A percentile compares a stretch with the other conserved stretches of the same genome.
These are phyloP conservation scores for Pelobates fuscus DNA, from an alignment of 2,113 vertebrate species.

Conservation along the genomic window DNA sequence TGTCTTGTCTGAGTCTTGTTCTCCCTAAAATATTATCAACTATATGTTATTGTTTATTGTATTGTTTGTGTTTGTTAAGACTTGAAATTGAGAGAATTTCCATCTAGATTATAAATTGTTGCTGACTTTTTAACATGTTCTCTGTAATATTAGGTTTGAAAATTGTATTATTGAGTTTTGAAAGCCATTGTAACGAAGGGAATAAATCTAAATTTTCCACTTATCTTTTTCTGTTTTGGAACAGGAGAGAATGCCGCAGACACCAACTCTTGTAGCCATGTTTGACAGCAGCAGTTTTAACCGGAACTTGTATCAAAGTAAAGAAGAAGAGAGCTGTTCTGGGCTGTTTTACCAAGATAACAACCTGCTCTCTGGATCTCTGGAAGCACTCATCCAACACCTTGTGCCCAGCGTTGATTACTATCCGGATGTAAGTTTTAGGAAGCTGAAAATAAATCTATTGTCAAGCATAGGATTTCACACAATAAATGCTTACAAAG, in stretches of 20 bases:
- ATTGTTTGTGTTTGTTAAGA: too few species aligned
- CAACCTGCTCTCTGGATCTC: slow-evolving; percentile 86
- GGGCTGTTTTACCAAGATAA: slow-evolving; percentile 87
- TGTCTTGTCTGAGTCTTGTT: too few species aligned
- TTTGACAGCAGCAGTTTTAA: slow-evolving; percentile 82
- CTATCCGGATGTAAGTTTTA: slow-evolving; percentile 87
- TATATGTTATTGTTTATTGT: too few species aligned
- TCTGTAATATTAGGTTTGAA: too few species aligned
- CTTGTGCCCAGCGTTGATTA: slow-evolving; percentile 88
- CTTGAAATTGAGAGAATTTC: too few species aligned
- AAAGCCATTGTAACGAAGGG: too few species aligned
- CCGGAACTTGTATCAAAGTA: slow-evolving; percentile 80
- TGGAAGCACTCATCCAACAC: slow-evolving; percentile 92
- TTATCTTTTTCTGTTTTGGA: slow-evolving; percentile 30
- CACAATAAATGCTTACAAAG: slow-evolving; percentile 9
- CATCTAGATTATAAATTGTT: background rate
- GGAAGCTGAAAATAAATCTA: background rate
- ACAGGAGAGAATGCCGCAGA: slow-evolving; percentile 91
- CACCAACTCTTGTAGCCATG: slow-evolving; percentile 80
- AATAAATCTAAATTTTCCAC: too few species aligned
- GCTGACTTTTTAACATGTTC: background rate
- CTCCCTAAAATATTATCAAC: too few species aligned
- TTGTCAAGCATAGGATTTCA: slow-evolving; percentile 20
- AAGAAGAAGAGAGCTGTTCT: slow-evolving; percentile 79
- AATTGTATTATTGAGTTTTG: too few species aligned